Evolutionary conservation across 2,113 vertebrate genomes (phyloP).

Genomic region (Chloropsis cyanopogon): DNA sequence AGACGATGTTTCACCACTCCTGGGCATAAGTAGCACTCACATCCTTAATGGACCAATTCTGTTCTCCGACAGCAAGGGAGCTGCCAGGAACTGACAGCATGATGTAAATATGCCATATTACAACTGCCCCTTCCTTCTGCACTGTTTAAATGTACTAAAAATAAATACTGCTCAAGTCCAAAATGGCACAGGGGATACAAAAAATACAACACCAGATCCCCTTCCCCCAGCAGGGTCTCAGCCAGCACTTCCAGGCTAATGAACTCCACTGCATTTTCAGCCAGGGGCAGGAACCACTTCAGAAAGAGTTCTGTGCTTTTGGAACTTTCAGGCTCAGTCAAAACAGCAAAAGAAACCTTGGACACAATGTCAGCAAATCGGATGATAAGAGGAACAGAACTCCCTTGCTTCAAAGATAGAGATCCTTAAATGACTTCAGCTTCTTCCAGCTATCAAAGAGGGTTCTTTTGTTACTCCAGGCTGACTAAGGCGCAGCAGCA

Average conservation of each 20-base stretch:
- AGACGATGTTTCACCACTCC: constrained; percentile 27
- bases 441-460: not conserved
- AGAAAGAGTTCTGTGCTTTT: not conserved
- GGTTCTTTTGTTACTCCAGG: not conserved
- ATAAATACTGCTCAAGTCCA: constrained; percentile 42
- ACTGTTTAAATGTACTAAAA: constrained; percentile 52
- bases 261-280: constrained; percentile 6
- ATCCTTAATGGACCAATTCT: constrained; percentile 28
- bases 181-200: constrained; percentile 34
- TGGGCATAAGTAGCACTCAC: constrained; percentile 23
- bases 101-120: constrained; percentile 56
- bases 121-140: constrained; percentile 48
- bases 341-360: not conserved
- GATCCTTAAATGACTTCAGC: not conserved
- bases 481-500: not conserved
- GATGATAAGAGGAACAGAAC: not conserved
- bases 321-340: not conserved
- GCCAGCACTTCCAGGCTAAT: constrained; percentile 2
- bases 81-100: constrained; percentile 55
- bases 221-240: not conserved
- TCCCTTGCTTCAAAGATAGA: not conserved
- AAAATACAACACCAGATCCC: not conserved
- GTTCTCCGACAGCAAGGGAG: not conserved
- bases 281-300: not conserved
- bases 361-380: not conserved